Conservation (phyloP, 2,797 vertebrate genomes). For the Rhadinocentrus ornatus region DNA sequence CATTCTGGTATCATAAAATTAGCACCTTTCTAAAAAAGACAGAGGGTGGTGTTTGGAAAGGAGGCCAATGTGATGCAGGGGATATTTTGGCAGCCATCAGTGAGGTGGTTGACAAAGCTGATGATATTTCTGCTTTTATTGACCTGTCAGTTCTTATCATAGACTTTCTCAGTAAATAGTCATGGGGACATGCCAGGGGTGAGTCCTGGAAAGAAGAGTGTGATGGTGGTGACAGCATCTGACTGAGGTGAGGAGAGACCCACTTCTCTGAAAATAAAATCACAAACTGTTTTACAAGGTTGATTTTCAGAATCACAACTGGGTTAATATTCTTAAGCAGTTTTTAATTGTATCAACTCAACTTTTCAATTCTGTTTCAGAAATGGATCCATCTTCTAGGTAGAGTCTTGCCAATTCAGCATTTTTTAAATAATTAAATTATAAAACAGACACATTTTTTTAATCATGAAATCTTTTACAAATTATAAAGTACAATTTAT, state of each 20-base stretch:
- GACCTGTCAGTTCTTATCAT: slow-evolving; percentile 82
- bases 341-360: slow-evolving; percentile 39
- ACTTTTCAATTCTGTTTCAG: slow-evolving; percentile 48
- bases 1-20: slow-evolving; percentile 80
- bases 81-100: slow-evolving; percentile 81
- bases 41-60: slow-evolving; percentile 63
- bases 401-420: slow-evolving; percentile 22
- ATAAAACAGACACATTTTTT: background rate
- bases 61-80: slow-evolving; percentile 62
- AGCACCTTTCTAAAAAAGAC: slow-evolving; percentile 80
- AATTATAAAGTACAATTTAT: slow-evolving; percentile 33
- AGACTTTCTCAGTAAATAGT: slow-evolving; percentile 72
- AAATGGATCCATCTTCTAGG: slow-evolving; percentile 54
- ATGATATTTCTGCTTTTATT: slow-evolving; percentile 84
- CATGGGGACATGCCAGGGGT: slow-evolving; percentile 3
- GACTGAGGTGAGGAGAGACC: slow-evolving; percentile 8
- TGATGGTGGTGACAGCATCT: slow-evolving; percentile 19
- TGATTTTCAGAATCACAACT: slow-evolving; percentile 2
- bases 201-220: slow-evolving; percentile 66
- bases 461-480: slow-evolving; percentile 18
- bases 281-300: background rate
- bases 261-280: slow-evolving; percentile 2
- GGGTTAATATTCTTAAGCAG: slow-evolving; percentile 17
- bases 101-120: slow-evolving; percentile 67
- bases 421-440: slow-evolving; percentile 7